Conservation (phyloP, 2,888 invertebrate species). For the Melipona bicolor region DNA sequence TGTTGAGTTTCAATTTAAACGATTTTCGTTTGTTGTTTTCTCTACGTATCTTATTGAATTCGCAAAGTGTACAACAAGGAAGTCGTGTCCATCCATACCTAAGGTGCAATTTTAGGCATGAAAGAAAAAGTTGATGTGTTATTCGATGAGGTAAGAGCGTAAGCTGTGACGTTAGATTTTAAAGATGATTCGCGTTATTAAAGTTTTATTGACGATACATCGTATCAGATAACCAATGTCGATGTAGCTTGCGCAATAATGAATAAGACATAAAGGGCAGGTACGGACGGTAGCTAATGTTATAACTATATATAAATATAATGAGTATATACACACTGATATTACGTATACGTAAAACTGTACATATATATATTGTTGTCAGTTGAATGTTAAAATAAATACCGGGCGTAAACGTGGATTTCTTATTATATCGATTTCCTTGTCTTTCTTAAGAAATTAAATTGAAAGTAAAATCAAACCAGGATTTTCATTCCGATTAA, state of each 20-base stretch:
- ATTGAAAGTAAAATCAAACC: not conserved
- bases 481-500: not conserved
- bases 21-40: conserved; percentile 14
- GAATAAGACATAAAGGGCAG: conserved; percentile 58
- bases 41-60: conserved; percentile 3
- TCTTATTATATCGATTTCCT: conserved; percentile 7
- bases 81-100: conserved; percentile 61
- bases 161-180: conserved; percentile 55
- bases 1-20: not conserved
- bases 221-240: conserved; percentile 53
- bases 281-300: conserved; percentile 60
- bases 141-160: conserved; percentile 25
- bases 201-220: conserved; percentile 64
- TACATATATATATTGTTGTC: conserved; percentile 81
- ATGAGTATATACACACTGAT: conserved; percentile 67
- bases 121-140: conserved; percentile 29
- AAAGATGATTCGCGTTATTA: conserved; percentile 54
- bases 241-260: conserved; percentile 73
- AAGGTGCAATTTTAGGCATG: conserved; percentile 42
- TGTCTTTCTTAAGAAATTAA: not conserved
- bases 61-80: conserved; percentile 11
- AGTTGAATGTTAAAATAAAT: conserved; percentile 83
- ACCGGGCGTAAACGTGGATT: conserved; percentile 72
- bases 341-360: conserved; percentile 74
- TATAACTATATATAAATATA: conserved; percentile 64